Base-by-base conservation (phyloP, 2,113 vertebrate genomes). In the Eudyptes chrysolophus region DNA sequence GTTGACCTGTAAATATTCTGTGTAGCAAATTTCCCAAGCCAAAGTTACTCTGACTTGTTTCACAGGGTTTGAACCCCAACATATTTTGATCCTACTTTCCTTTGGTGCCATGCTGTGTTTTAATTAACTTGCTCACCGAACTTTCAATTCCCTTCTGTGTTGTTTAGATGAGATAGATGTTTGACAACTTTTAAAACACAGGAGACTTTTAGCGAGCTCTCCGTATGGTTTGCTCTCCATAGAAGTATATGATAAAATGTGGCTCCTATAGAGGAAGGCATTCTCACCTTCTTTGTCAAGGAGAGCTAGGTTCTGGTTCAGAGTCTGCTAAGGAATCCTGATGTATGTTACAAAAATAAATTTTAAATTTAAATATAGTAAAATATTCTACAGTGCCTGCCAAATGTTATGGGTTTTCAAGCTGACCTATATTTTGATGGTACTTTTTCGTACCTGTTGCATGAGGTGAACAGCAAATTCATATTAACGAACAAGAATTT, bases 301-400 rank as follows among this genome's bases (percentile, higher is more conserved):
- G 54, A 89, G 36, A 40, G 49, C 42, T 90, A 84, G 40, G 26
- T 84, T 90, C 81, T 61, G 8, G 13, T 85, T 86, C 69, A 87
- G 40, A 77, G 79, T 61, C 22, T 57, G 42, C 48, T 90, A 89
- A 58, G 76, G 77, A 83, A 89, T 92, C 79, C 70, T 97, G 46
- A 85, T 89, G 68, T 22, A n/a, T 49, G 12, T 51, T 74, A 93
- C 49, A 65, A 89, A 71, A 93, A 94, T 86, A 83, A 94, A 78
- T 90, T 92, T 96, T 80, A 94, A 55, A 58, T 77, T 42, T 58
- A 95, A 97, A 94, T 87, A 83, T 68, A 85, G 42, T 87, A 95
- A 95, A 81, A 36, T 87, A n/a, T 79, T 96, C 72, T 79, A 92
- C 46, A 90, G 6, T 81, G 40, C 6, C 25, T 95, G n/a, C 27